Base-by-base conservation (phyloP, 2,113 vertebrate species). In the Nestor notabilis region DNA sequence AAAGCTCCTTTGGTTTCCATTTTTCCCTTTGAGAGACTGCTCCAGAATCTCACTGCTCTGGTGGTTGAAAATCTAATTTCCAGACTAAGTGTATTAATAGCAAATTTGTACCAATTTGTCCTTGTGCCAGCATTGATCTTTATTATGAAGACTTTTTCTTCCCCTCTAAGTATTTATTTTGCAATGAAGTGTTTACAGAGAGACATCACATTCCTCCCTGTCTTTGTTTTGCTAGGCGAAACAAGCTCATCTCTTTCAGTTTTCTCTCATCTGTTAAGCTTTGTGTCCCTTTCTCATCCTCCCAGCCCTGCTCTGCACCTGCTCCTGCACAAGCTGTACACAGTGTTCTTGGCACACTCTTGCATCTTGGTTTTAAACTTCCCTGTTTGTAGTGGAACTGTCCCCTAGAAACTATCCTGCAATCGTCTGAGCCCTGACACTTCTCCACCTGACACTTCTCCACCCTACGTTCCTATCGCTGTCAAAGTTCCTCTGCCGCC, bases 41-140 rank as follows among this genome's bases (percentile, higher is more conserved):
- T 93, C 65, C 74, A 91, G 78, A 93, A 94, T 61, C 72, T 93
- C 65, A 78, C 65, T 89, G 35, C 61, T 71, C 69, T 71, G 65
- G 18, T 18, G 15, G 61, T 2, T 56, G 49, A 85, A 93, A 96
- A 93, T 91, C 81, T 93, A 52, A 95, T 96, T 93, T 91, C 63
- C 87, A 87, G 52, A 11, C 44, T 89, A 65, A 96, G 74, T 72
- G 94, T 83, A 91, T 94, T 94, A 96, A 96, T 93, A 93, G 87
- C 29, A 84, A 93, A 93, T 91, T 79, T 85, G 87, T 76, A 91
- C 65, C 81, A 82, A 90, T 94, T 76, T 91, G 87, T 90, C 63
- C 89, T 85, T 41, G 52, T 65, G 70, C 47, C 61, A 82, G 44
- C 56, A 96, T 20, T 91, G 94, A 95, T 91, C 25, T 95, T 96